Evolutionary conservation across 2,888 invertebrate genomes (phyloP).

Genomic region (Tetrapedia diversipes): DNA sequence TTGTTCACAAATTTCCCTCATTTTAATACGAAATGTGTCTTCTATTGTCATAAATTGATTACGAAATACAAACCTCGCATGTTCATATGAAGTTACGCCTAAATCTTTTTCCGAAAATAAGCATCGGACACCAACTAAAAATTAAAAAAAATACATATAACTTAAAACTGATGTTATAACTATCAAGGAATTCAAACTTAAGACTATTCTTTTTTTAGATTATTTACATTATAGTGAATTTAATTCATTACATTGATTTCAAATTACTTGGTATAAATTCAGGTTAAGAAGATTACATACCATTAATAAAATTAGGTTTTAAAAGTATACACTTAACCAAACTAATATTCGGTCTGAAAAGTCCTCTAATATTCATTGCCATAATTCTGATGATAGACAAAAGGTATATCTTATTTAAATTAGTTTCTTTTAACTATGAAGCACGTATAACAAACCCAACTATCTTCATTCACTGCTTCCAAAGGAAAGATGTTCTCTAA

Average conservation of each 20-base stretch:
- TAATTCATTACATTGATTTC: not conserved
- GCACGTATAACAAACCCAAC: not conserved
- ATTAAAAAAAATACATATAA: not conserved
- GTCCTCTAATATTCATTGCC: constrained; percentile 67
- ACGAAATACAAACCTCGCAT: constrained; percentile 84
- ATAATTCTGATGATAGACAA: constrained; percentile 45
- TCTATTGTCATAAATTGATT: constrained; percentile 86
- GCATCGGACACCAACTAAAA: constrained; percentile 75
- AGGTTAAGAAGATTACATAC: constrained; percentile 71
- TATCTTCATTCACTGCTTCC: rapidly evolving
- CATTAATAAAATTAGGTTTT: constrained; percentile 59
- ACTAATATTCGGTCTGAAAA: constrained; percentile 62
- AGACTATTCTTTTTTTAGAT: not conserved
- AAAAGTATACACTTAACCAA: constrained; percentile 58
- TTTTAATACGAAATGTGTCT: constrained; percentile 88
- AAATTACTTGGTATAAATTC: not conserved
- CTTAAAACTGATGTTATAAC: not conserved
- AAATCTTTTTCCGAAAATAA: constrained; percentile 86
- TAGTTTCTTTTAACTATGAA: not conserved
- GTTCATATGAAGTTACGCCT: constrained; percentile 86
- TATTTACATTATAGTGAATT: no score
- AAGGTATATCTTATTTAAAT: not conserved
- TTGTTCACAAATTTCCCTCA: constrained; percentile 85
- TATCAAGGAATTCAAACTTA: not conserved
- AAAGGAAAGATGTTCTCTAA: not conserved